Evolutionary conservation across 2,888 invertebrate species (phyloP).

Genomic region (Steinernema scapterisci): DNA sequence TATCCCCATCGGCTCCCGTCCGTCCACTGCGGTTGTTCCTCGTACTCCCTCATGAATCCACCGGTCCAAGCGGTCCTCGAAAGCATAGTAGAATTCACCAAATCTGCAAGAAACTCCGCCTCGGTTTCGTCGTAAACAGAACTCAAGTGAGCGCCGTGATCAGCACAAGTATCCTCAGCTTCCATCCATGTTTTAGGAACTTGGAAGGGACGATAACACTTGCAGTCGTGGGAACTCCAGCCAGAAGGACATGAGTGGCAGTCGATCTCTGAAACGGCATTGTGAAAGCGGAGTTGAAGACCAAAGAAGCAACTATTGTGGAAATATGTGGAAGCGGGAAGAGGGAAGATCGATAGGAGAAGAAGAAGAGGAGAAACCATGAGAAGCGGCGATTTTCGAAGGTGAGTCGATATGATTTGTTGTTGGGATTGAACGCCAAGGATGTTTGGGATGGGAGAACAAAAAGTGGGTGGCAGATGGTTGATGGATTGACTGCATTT

Average conservation of each 20-base stretch:
- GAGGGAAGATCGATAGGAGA: too few relatives aligned
- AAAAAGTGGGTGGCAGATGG: too few relatives aligned
- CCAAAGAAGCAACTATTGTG: too few relatives aligned
- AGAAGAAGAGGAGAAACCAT: too few relatives aligned
- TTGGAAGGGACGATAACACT: slow-evolving; percentile 4
- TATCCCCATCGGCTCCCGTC: background rate
- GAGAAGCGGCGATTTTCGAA: too few relatives aligned
- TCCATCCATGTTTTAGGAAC: background rate
- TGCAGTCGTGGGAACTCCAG: background rate
- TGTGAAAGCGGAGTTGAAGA: too few relatives aligned
- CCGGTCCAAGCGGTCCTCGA: background rate
- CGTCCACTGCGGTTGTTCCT: background rate
- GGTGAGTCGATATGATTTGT: too few relatives aligned
- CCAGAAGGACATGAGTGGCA: background rate
- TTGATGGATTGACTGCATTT: too few relatives aligned
- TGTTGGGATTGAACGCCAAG: too few relatives aligned
- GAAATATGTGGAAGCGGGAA: too few relatives aligned
- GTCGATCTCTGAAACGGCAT: background rate
- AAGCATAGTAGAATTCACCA: background rate
- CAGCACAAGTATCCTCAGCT: background rate
- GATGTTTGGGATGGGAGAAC: too few relatives aligned
- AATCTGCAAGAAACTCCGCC: background rate
- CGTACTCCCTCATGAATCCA: background rate
- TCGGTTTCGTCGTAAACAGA: slow-evolving; percentile 1
- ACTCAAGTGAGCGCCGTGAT: background rate